Conservation (phyloP, 2,888 invertebrate genomes). For the Drosophila neotestacea region DNA sequence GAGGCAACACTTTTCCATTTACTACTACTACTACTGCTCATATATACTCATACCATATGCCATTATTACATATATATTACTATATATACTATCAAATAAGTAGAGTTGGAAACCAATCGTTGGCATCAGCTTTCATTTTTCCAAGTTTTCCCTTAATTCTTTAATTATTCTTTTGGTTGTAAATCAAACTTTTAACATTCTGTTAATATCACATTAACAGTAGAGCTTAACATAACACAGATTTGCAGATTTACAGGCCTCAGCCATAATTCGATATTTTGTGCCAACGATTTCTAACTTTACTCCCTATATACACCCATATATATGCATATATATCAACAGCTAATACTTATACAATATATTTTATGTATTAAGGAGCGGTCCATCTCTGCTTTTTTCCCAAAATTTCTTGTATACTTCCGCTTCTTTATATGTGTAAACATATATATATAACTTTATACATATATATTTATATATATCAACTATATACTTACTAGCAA, state of each 20-base stretch:
- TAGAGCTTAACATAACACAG: not conserved
- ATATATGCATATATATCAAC: conserved; percentile 43
- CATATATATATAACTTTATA: conserved; percentile 29
- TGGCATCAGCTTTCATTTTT: not conserved
- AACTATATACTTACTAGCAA: conserved; percentile 73
- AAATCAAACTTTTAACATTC: conserved; percentile 3
- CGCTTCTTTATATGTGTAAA: conserved; percentile 34
- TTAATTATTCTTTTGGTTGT: conserved; percentile 1
- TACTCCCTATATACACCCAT: conserved; percentile 35
- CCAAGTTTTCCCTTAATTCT: not conserved
- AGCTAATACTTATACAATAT: conserved; percentile 38
- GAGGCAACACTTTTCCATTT: conserved; percentile 36
- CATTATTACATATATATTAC: conserved; percentile 29
- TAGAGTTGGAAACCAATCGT: conserved; percentile 41
- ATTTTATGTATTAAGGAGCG: conserved; percentile 47
- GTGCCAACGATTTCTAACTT: conserved; percentile 25
- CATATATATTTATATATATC: conserved; percentile 49
- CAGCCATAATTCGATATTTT: not conserved
- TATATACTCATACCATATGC: conserved; percentile 49
- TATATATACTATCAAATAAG: conserved; percentile 36
- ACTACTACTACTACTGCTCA: conserved; percentile 46
- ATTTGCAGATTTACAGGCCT: not conserved
- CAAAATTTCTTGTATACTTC: conserved; percentile 40
- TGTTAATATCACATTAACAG: conserved; percentile 5
- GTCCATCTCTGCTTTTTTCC: conserved; percentile 27